Evolutionary conservation across 53 echinoderm and acorn worm species (phyloP), one percentile per base, ranked within the genome.

Genomic region (Stichopus horrens): DNA sequence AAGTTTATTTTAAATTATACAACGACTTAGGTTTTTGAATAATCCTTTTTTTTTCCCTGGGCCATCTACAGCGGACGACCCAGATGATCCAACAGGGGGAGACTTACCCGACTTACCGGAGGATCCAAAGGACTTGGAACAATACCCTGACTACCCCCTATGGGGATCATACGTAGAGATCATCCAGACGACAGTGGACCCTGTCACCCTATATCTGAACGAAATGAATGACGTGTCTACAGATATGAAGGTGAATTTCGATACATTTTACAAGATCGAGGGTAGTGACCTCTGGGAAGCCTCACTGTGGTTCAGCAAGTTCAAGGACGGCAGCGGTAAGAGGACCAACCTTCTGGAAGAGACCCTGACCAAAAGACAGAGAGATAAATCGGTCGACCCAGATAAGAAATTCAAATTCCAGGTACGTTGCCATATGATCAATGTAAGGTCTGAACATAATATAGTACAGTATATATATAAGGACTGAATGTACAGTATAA

Each of bases 211-310:
- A 10, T 85, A 65, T 14, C 37, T 67, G 63, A 85, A 85, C 67
- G 85, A 85, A 52, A 85, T 65, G 51, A 85, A 85, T 85, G 66
- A 85, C 67, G 85, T 85, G 23, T 11, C 65, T 6, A 67, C 68
- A 37, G 52, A 85, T 16, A 21, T 85, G 37, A 59, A 7, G 5
- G 65, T 85, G 23, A 21, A 65, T 3, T 85, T 66, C 66, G 85
- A 85, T 16, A 59, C 67, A 4, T 51, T 67, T 23, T 85, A 22
- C 85, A 4, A 8, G 63, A 16, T 85, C 5, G 19, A 65, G 23
- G 85, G 85, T 13, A 11, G 23, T 8, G 68, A 67, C 52, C 68
- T 85, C 8, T 85, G 85, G 85, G 67, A 85, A 23, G 52, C 7
- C 23, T 63, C 63, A 7, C 13, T 53, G 85, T 85, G 85, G 85